Evolutionary conservation across 2,113 vertebrate species (phyloP).

Genomic region (Pao palembangensis): DNA sequence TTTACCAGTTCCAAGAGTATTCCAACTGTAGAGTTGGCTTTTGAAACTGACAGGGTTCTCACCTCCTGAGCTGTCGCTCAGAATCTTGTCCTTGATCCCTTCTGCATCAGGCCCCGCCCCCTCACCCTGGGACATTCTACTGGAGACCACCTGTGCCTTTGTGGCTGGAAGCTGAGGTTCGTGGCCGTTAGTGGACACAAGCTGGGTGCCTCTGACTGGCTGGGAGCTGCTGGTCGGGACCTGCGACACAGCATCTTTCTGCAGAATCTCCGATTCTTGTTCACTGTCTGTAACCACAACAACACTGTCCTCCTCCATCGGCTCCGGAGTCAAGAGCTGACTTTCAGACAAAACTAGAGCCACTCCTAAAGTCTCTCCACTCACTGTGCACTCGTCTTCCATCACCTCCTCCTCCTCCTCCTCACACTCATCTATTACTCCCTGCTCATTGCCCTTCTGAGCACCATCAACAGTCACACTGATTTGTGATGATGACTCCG

Average conservation of each 20-base stretch:
- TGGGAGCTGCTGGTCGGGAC: slow-evolving; percentile 36
- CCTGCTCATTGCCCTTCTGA: slow-evolving; percentile 19
- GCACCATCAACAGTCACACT: slow-evolving; percentile 15
- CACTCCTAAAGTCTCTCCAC: slow-evolving; percentile 53
- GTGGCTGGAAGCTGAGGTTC: slow-evolving; percentile 12
- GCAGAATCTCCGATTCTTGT: slow-evolving; percentile 43
- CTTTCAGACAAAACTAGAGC: slow-evolving; percentile 70
- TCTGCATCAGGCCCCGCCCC: slow-evolving; percentile 29
- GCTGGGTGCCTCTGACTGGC: slow-evolving; percentile 32
- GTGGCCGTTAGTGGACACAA: slow-evolving; percentile 50
- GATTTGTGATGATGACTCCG: slow-evolving; percentile 5
- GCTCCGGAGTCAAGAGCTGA: slow-evolving; percentile 60
- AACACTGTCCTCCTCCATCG: slow-evolving; percentile 61
- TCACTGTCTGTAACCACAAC: slow-evolving; percentile 60
- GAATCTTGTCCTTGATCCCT: slow-evolving; percentile 67
- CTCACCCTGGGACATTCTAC: slow-evolving; percentile 41
- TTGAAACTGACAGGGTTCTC: slow-evolving; percentile 34
- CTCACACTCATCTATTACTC: slow-evolving; percentile 9
- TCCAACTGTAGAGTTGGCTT: not conserved
- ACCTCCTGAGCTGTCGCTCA: slow-evolving; percentile 86
- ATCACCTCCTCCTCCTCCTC: slow-evolving; percentile 33
- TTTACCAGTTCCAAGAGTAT: not conserved
- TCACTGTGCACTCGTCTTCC: slow-evolving; percentile 44
- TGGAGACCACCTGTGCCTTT: not conserved
- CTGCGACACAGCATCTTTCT: slow-evolving; percentile 7